Evolutionary conservation across 2,797 vertebrate genomes (phyloP), one percentile per base, ranked within the genome.

Genomic region (Lutjanus campechanus): DNA sequence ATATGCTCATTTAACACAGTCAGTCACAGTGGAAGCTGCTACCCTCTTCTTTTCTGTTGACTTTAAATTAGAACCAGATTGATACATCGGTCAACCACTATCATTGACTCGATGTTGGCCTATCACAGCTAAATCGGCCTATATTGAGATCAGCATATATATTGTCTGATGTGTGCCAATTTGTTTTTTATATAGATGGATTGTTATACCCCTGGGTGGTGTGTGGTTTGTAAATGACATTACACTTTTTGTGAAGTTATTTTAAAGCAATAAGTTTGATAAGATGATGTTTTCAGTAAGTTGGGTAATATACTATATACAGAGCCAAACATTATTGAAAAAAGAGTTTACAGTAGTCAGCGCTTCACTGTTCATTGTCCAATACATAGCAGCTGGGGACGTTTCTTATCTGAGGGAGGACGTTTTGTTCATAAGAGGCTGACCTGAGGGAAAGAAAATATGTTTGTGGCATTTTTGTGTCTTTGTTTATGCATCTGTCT

Each of bases 401-500:
- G 0, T 12, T 16, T 53, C 53, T 56, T 19, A 36, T 69, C 16
- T 47, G 25, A 61, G 41, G 36, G 29, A 55, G 19, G 44, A 65
- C 13, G 8, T 11, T 81, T 22, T 29, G n/a, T 63, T 77, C 56
- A 71, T 46, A 22, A 74, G 13, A 64, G 17, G n/a, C 44, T 66
- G 64, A 73, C 41, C 17, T 62, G 3, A 67, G 55, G 44, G 22
- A 15, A 40, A 56, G 40, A 67, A 66, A 36, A 72, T 36, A 25
- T 60, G 44, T 47, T 25, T 8, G 56, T 63, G 55, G 54, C 40
- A 49, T 71, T 61, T 29, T 63, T 53, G 29, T 66, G 69, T 81
- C 69, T 76, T 79, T 82, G 6, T 85, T 87, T 82, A 71, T 71
- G 54, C 64, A 61, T 77, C 65, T 46, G 43, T 75, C 17, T 66